Conservation (phyloP, 2,888 invertebrate genomes). For the Xylota sylvarum region DNA sequence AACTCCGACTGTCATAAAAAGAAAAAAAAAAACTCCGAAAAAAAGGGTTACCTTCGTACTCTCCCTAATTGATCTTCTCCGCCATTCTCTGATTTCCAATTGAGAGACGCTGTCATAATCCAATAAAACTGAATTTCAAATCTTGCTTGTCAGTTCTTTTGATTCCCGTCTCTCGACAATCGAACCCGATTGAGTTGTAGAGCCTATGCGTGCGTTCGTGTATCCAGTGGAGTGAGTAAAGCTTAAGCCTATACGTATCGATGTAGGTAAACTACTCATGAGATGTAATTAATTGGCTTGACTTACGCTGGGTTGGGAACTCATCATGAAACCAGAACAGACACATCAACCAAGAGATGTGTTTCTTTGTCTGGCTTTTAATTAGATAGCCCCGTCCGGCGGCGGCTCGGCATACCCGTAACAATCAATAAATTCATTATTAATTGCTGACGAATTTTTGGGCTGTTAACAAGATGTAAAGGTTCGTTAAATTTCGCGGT, state of each 20-base stretch:
- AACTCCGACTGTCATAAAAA: constrained; percentile 58
- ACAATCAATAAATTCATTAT: constrained; percentile 73
- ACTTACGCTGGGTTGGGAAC: constrained; percentile 43
- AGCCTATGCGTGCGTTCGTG: constrained; percentile 54
- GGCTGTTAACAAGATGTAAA: constrained; percentile 74
- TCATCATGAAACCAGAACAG: constrained; percentile 51
- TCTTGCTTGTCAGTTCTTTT: constrained; percentile 61
- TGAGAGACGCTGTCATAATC: constrained; percentile 71
- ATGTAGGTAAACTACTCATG: constrained; percentile 49
- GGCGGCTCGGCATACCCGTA: constrained; percentile 36
- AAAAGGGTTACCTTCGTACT: constrained; percentile 45
- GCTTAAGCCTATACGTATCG: constrained; percentile 55
- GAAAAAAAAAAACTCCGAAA: constrained; percentile 8
- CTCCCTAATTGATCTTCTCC: constrained; percentile 67
- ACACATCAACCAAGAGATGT: background rate
- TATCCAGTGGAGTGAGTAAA: constrained; percentile 45
- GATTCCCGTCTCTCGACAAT: constrained; percentile 13
- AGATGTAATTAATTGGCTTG: constrained; percentile 72
- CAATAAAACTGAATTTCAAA: constrained; percentile 69
- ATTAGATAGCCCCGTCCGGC: constrained; percentile 50
- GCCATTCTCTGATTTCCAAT: constrained; percentile 52
- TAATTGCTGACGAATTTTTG: constrained; percentile 66
- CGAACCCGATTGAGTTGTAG: constrained; percentile 61
- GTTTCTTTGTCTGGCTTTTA: constrained; percentile 65
- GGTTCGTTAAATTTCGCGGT: constrained; percentile 72